phyloP scores from a whole-genome alignment of 2,113 vertebrate species.

The Myocastor coypus region DNA sequence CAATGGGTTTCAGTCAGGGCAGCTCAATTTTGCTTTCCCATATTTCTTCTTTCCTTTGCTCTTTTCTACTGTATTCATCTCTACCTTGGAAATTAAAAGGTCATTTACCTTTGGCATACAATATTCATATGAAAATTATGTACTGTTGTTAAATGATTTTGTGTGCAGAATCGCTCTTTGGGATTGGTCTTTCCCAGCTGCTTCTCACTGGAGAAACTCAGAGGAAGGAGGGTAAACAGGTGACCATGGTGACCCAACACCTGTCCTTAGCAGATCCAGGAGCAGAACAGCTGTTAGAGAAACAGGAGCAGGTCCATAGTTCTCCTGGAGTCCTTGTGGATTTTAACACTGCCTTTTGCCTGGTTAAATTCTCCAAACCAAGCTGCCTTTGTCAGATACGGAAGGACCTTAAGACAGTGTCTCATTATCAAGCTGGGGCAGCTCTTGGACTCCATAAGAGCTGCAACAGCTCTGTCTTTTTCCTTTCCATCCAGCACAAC shows the following conservation, averaged over 20 bases:
- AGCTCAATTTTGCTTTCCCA: slow-evolving; percentile 4
- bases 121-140: not conserved
- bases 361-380: not conserved
- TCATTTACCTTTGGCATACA: not conserved
- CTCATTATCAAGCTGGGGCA: not conserved
- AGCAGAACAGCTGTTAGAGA: not conserved
- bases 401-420: not conserved
- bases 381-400: not conserved
- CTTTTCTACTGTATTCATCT: not conserved
- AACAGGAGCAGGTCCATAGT: not conserved
- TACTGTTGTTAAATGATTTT: not conserved
- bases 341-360: not conserved
- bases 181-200: not conserved
- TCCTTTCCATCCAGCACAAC: not conserved
- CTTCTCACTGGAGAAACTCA: not conserved
- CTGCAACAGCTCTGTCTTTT: not conserved
- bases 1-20: not conserved
- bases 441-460: not conserved
- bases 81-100: not conserved
- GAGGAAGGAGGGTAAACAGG: not conserved
- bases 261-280: not conserved
- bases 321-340: not conserved
- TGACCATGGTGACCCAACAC: not conserved
- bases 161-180: slow-evolving; percentile 12
- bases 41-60: slow-evolving; percentile 22